Conservation (phyloP, 2,888 invertebrate species). For the Emmelina monodactyla region DNA sequence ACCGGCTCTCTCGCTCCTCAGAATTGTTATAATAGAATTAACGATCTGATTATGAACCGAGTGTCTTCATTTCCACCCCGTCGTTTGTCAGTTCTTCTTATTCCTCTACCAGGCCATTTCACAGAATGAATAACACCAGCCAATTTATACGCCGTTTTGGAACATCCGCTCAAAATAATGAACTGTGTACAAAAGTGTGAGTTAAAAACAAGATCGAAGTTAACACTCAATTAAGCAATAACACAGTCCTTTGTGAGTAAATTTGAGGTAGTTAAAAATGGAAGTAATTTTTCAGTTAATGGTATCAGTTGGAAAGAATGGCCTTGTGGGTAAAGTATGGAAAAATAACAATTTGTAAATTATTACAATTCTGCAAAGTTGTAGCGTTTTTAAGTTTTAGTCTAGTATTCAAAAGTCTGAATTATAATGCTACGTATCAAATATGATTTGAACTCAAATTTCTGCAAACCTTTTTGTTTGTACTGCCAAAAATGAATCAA, state of each 20-base stretch:
- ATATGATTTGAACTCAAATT: too few species aligned
- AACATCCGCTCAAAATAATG: background rate
- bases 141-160: background rate
- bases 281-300: too few species aligned
- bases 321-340: too few species aligned
- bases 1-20: slow-evolving; percentile 50
- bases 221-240: slow-evolving; percentile 1
- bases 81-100: slow-evolving; percentile 53
- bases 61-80: slow-evolving; percentile 60
- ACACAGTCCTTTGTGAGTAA: background rate
- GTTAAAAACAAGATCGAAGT: background rate
- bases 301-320: too few species aligned
- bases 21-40: slow-evolving; percentile 63
- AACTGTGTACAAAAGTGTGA: background rate
- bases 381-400: too few species aligned
- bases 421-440: too few species aligned
- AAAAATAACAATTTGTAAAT: too few species aligned
- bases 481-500: too few species aligned
- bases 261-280: too few species aligned
- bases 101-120: slow-evolving; percentile 60
- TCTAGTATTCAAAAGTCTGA: too few species aligned
- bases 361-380: too few species aligned
- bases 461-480: too few species aligned
- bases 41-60: slow-evolving; percentile 65
- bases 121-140: slow-evolving; percentile 32